Evolutionary conservation across 2,888 invertebrate species (phyloP).

Genomic region (Spialia ferax): DNA sequence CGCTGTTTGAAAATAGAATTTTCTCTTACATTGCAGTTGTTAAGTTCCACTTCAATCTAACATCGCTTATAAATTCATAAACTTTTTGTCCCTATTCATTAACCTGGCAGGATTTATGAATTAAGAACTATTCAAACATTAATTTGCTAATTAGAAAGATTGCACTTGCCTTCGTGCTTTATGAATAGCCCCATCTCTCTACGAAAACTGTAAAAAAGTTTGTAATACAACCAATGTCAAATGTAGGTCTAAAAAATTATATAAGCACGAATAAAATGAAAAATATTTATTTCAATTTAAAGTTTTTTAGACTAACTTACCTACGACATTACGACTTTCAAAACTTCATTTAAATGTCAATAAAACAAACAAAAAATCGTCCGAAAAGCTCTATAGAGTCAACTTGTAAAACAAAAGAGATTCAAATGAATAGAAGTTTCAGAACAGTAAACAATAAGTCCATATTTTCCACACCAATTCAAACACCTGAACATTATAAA

Average conservation of each 20-base stretch:
- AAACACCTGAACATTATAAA: constrained; percentile 39
- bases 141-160: not conserved
- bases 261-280: too few species aligned
- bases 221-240: too few species aligned
- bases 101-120: constrained; percentile 11
- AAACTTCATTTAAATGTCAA: constrained; percentile 5
- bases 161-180: not conserved
- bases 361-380: constrained; percentile 4
- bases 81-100: constrained; percentile 20
- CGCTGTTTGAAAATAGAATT: constrained; percentile 52
- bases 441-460: constrained; percentile 22
- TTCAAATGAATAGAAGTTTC: constrained; percentile 33
- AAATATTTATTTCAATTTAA: too few species aligned
- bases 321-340: too few species aligned
- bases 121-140: constrained; percentile 16
- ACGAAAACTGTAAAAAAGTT: not conserved
- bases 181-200: not conserved
- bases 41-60: constrained; percentile 43
- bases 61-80: constrained; percentile 29
- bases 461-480: constrained; percentile 28
- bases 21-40: constrained; percentile 51
- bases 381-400: constrained; percentile 9
- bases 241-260: too few species aligned
- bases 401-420: constrained; percentile 30
- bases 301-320: too few species aligned